Percentiles rank a stretch among this genome's conserved stretches.
Conservation (phyloP, 2,113 vertebrate genomes). For the Myanophis thanlyinensis region DNA sequence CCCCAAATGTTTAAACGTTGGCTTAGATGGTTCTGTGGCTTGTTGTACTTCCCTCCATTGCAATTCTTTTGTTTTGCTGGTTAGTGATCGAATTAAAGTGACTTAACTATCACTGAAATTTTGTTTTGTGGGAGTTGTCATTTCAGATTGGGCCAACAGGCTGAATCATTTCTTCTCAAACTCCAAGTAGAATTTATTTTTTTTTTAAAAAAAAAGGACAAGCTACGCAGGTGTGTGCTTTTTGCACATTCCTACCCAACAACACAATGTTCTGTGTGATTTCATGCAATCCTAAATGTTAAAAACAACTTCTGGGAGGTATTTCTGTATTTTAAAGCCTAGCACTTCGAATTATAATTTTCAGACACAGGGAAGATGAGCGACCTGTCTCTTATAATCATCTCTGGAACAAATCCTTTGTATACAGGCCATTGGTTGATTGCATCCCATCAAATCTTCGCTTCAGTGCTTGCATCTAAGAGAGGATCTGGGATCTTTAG, state of each 20-base stretch:
- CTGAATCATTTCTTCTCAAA: neutral
- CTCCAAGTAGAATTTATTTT: neutral
- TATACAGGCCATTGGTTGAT: neutral
- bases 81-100: neutral
- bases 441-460: neutral
- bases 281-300: neutral
- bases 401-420: neutral
- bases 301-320: conserved; percentile 36
- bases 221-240: neutral
- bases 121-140: neutral
- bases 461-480: neutral
- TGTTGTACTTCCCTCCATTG: neutral
- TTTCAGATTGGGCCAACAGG: neutral
- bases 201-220: neutral
- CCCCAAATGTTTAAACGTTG: no score
- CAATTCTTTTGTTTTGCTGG: neutral
- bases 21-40: neutral
- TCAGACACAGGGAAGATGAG: neutral
- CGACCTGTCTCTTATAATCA: neutral
- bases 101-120: neutral
- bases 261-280: neutral
- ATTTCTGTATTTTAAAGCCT: neutral
- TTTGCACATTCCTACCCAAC: neutral
- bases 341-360: neutral
- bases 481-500: neutral